A percentile compares a stretch with the other conserved stretches of the same genome.
phyloP scores from a whole-genome alignment of 2,113 vertebrate species.

The Etia nguti region DNA sequence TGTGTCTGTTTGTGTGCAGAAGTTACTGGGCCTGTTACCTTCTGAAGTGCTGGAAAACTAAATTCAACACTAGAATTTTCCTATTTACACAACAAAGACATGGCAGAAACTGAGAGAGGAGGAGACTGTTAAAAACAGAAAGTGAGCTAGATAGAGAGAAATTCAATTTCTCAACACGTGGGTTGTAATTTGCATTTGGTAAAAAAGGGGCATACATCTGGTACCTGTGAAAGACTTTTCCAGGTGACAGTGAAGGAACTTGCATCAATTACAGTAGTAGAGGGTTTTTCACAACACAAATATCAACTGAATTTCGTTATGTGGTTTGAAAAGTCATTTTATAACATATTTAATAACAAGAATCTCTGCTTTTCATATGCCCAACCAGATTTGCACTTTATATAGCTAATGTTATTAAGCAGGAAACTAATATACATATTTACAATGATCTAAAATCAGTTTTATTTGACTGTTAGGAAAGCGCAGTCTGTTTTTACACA shows the following conservation, averaged over 20 bases:
- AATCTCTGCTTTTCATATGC: not conserved
- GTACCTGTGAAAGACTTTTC: not conserved
- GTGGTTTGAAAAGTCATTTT: not conserved
- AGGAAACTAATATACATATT: not conserved
- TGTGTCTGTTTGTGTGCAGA: not conserved
- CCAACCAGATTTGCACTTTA: not conserved
- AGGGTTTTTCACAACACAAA: not conserved
- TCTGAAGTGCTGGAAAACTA: not conserved
- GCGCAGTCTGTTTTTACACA: not conserved
- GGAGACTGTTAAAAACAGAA: not conserved
- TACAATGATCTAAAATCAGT: not conserved
- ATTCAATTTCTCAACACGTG: not conserved
- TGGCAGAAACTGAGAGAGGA: not conserved
- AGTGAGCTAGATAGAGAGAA: not conserved
- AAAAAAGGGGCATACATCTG: not conserved
- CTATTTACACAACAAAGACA: slow-evolving; percentile 12
- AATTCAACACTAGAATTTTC: not conserved
- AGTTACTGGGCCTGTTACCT: not conserved
- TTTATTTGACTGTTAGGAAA: not conserved
- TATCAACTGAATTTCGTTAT: not conserved
- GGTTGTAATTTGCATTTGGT: not conserved
- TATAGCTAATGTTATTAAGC: not conserved
- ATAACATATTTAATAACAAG: not conserved
- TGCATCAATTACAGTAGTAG: not conserved
- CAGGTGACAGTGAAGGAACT: not conserved